These are phyloP conservation scores for Harmothoe impar DNA, from an alignment of 2,888 invertebrate species.

Conservation along the genomic window DNA sequence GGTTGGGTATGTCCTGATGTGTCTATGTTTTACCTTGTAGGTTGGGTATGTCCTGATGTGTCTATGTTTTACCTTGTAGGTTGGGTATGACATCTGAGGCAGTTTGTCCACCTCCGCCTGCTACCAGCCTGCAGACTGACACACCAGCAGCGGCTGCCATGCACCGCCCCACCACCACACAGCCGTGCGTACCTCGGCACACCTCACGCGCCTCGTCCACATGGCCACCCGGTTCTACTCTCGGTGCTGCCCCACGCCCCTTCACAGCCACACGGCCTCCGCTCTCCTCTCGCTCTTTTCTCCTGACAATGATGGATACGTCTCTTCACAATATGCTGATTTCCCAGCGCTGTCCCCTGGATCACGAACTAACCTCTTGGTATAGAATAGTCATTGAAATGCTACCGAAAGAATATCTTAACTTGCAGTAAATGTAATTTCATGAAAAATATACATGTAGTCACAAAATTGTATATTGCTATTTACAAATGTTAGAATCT, in stretches of 20 bases:
- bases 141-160: background rate
- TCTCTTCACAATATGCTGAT: no score
- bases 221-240: background rate
- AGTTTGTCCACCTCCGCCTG: conserved; percentile 49
- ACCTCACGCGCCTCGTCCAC: background rate
- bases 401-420: no score
- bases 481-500: no score
- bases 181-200: background rate
- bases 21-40: no score
- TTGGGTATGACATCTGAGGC: conserved; percentile 45
- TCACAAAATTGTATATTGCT: no score
- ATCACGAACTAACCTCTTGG: no score
- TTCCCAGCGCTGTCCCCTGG: no score
- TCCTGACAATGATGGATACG: background rate
- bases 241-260: background rate
- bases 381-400: no score
- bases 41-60: background rate
- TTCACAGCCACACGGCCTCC: background rate
- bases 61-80: background rate
- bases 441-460: no score
- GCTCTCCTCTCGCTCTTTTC: background rate
- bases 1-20: no score
- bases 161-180: conserved; percentile 9
- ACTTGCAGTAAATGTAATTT: no score
- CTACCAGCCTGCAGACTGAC: conserved; percentile 44